Evolutionary conservation across 92 coral and sea anemone species (phyloP).

Genomic region (Montipora capitata): DNA sequence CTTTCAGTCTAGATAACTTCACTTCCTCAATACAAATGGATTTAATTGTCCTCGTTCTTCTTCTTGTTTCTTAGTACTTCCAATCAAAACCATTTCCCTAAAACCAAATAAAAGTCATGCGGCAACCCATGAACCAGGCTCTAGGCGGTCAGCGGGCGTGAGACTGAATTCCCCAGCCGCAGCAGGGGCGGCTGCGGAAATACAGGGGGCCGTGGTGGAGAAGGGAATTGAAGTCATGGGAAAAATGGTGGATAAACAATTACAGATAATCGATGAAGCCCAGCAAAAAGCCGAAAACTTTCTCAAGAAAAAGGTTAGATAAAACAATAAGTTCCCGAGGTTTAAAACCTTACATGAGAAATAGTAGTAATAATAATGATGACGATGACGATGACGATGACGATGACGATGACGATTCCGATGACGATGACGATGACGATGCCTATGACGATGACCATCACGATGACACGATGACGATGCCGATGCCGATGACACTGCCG

Average conservation of each 20-base stretch:
- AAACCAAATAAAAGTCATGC: background rate
- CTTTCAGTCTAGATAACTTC: no score
- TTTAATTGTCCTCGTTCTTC: no score
- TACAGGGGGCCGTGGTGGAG: conserved; percentile 39
- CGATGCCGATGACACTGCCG: no score
- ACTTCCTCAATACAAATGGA: no score
- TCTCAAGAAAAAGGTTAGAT: conserved; percentile 34
- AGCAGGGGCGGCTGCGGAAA: conserved; percentile 28
- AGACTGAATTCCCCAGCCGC: conserved; percentile 21
- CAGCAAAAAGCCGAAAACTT: conserved; percentile 37
- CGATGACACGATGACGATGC: no score
- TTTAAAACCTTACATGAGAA: no score
- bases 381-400: no score
- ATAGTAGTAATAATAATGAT: no score
- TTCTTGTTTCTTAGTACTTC: background rate
- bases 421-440: no score
- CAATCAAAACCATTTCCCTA: background rate
- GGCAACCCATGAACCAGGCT: background rate
- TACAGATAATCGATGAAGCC: conserved; percentile 42
- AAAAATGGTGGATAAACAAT: conserved; percentile 30
- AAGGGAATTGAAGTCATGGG: conserved; percentile 48
- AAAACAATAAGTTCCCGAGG: background rate
- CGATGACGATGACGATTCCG: no score
- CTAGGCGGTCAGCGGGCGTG: conserved; percentile 11
- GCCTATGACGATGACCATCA: no score